Evolutionary conservation across 2,888 invertebrate genomes (phyloP).

Genomic region (Melolontha melolontha): DNA sequence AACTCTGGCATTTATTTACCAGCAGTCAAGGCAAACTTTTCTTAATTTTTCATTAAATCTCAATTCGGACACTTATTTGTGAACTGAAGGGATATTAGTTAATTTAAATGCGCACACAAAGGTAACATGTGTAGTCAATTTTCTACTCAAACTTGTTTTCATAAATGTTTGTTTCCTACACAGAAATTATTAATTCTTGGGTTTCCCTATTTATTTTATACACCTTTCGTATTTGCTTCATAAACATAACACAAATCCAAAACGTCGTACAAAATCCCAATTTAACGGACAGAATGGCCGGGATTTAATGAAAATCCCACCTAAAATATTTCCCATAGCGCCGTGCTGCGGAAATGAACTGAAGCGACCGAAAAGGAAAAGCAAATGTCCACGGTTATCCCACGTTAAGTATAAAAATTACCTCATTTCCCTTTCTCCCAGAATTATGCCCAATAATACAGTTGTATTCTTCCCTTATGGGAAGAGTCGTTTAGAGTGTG

Average conservation of each 20-base stretch:
- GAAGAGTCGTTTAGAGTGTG: too few relatives aligned
- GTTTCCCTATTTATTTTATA: too few relatives aligned
- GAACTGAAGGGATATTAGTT: too few relatives aligned
- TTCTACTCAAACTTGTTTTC: too few relatives aligned
- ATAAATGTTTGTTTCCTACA: too few relatives aligned
- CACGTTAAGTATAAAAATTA: constrained; percentile 32
- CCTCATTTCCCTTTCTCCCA: constrained; percentile 33
- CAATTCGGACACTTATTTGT: too few relatives aligned
- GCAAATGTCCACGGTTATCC: constrained; percentile 28
- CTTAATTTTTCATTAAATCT: too few relatives aligned
- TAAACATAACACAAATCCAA: constrained; percentile 18
- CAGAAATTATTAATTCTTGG: too few relatives aligned
- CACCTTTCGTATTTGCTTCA: neutral
- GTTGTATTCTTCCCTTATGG: neutral
- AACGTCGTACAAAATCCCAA: constrained; percentile 8
- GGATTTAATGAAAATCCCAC: constrained; percentile 31
- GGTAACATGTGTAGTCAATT: too few relatives aligned
- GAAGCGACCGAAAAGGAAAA: constrained; percentile 5
- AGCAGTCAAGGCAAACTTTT: too few relatives aligned
- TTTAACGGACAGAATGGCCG: constrained; percentile 18
- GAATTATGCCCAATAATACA: constrained; percentile 30
- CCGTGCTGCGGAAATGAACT: constrained; percentile 26
- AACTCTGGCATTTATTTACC: too few relatives aligned
- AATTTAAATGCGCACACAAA: too few relatives aligned
- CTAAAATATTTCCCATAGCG: constrained; percentile 16